Base-by-base conservation (phyloP, 2,113 vertebrate species). In the Perca fluviatilis region DNA sequence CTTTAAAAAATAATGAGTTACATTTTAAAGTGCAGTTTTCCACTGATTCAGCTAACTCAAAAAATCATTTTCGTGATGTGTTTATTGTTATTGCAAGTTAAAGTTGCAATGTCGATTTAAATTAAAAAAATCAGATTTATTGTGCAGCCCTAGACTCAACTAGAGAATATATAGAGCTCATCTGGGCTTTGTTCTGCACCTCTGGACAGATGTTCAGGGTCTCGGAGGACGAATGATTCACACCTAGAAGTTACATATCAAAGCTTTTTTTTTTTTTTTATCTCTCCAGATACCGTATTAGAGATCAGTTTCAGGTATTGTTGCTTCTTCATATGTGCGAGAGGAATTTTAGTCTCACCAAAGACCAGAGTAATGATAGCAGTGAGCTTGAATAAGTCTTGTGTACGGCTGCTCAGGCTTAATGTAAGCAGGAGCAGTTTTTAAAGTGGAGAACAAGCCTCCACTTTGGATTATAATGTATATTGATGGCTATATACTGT, bases 261-360 rank as follows among this genome's bases (percentile, higher is more conserved):
- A 5, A 67, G 70, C 64, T 75, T 69, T n/a, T n/a, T n/a, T 75
- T 69, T n/a, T n/a, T n/a, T 67, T 15, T 33, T 1, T 1, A 40
- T 40, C 40, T 40, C 40, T 40, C 9, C 16, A 51, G 19, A 43
- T 18, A 21, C 40, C 46, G 12, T 58, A 11, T 74, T 27, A 2
- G 15, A 60, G n/a, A 61, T 68, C 9, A 27, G 51, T 64, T 50
- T 51, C 73, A 60, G 69, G 1, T 67, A 0, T 51, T 2, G 25
- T 30, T 60, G 54, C 61, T 74, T 69, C 54, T 54, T 60, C 49
- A 69, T 27, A 43, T 33, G 33, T 50, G n/a, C 12, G n/a, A 56
- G 5, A 79, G 58, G 12, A 65, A 49, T 67, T 18, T 76, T 30
- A 79, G 70, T 79, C 19, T 74, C 69, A 79, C 88, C 85, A 89